Percentiles rank a stretch among this genome's conserved stretches.
Evolutionary conservation across 1,140 invertebrate species (phyloP).

Genomic region (Coptotermes formosanus): DNA sequence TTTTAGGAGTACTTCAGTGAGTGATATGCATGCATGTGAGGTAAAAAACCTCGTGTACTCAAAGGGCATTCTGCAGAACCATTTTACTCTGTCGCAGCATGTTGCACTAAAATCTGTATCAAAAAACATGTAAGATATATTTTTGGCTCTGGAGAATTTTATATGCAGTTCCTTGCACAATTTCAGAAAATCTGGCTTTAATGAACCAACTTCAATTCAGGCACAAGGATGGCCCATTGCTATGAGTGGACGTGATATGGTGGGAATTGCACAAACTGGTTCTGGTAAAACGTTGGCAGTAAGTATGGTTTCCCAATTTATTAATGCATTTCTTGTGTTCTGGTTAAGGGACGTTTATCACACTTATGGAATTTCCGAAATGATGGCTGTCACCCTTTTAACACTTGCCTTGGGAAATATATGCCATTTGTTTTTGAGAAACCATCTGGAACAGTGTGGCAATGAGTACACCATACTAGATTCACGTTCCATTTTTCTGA

Average conservation of each 20-base stretch:
- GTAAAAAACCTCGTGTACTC: too few species aligned
- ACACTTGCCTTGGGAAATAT: background rate
- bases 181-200: constrained; percentile 69
- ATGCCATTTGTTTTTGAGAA: too few species aligned
- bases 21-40: too few species aligned
- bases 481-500: too few species aligned
- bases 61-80: too few species aligned
- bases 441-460: too few species aligned
- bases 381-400: background rate
- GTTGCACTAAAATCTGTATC: background rate
- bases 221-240: constrained; percentile 92
- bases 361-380: background rate
- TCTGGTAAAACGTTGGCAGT: constrained; percentile 82
- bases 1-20: too few species aligned
- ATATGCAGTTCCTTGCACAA: background rate
- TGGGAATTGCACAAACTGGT: constrained; percentile 94
- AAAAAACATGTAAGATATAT: background rate
- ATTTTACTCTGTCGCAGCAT: too few species aligned
- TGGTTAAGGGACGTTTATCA: too few species aligned
- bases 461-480: too few species aligned
- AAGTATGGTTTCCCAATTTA: constrained; percentile 34
- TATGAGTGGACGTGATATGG: constrained; percentile 85
- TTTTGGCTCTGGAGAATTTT: background rate
- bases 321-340: background rate
- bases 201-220: constrained; percentile 84